Conservation (phyloP, 1,140 invertebrate species). For the Neodiprion pinetum region DNA sequence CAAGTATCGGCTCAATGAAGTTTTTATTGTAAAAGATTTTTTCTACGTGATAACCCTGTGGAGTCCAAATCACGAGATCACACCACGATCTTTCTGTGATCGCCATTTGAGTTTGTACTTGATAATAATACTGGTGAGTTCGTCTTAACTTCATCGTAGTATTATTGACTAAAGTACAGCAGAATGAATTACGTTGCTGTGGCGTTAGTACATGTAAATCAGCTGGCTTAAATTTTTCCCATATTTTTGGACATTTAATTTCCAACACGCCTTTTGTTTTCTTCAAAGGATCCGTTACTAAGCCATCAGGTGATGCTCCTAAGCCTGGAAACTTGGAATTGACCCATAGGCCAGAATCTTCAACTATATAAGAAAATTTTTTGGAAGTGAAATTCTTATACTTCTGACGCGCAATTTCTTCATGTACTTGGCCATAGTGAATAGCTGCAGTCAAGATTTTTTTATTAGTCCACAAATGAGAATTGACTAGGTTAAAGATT, state of each 20-base stretch:
- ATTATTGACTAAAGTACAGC: slow-evolving; percentile 17
- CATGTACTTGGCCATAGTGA: slow-evolving; percentile 18
- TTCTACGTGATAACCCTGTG: slow-evolving; percentile 26
- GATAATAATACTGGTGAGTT: slow-evolving; percentile 29
- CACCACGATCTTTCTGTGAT: slow-evolving; percentile 29
- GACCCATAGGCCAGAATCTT: slow-evolving; percentile 21
- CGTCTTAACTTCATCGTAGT: slow-evolving; percentile 24
- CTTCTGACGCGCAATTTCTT: slow-evolving; percentile 11
- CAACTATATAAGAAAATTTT: slow-evolving; percentile 15
- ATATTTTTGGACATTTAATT: slow-evolving; percentile 25
- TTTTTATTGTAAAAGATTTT: slow-evolving; percentile 24
- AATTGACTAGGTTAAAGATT: no score
- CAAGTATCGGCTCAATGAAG: slow-evolving; percentile 19
- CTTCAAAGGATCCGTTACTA: no score
- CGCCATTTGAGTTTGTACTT: slow-evolving; percentile 31
- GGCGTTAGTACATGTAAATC: slow-evolving; percentile 21
- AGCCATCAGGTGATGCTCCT: slow-evolving; percentile 25
- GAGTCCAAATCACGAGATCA: slow-evolving; percentile 35
- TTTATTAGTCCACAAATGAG: no score
- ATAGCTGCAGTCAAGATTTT: not conserved
- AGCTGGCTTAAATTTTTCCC: slow-evolving; percentile 26
- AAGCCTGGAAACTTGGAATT: slow-evolving; percentile 26
- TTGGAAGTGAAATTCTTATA: slow-evolving; percentile 17
- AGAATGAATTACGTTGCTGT: slow-evolving; percentile 30
- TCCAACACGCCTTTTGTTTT: no score